Base-by-base conservation (phyloP, 2,797 vertebrate species). In the Oryzias sinensis region DNA sequence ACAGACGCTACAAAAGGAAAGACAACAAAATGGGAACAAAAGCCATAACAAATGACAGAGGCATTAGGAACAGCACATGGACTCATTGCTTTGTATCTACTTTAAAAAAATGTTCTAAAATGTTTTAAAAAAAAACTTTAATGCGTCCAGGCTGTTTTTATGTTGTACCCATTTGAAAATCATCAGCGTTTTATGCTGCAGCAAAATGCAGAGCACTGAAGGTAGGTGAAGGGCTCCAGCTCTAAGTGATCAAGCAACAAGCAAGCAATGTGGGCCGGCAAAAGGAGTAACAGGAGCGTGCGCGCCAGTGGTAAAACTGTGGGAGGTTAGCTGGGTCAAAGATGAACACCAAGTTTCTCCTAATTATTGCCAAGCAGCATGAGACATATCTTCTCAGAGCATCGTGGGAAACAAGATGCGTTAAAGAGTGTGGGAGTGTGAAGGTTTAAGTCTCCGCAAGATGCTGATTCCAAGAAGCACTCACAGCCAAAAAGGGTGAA, bases 351-450 rank as follows among this genome's bases (percentile, higher is more conserved):
- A 70, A 79, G 74, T 62, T 80, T 37, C 60, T 70, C 62, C 79
- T 87, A 85, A 87, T 90, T 86, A 90, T 64, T 72, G 47, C 18
- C 45, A 47, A 76, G 48, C 49, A 56, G 65, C 53, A 43, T 56
- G 56, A 79, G 58, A 47, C 57, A 43, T 33, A 66, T 65, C 57
- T 76, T 76, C 66, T 70, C 48, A 59, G 52, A 77, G 74, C 55
- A 63, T 65, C 47, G 49, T 17, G 41, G 68, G 49, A 82, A 79
- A 71, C 63, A 15, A 64, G 63, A 68, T 48, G 66, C 67, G 76
- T 71, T 65, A 33, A 44, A 24, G 20, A 58, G 72, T 68, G 76
- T 53, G 66, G 73, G 70, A 68, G 78, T 80, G 71, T 56, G 62
- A 80, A 79, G 71, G 52, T 80, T 80, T 62, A 68, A 49, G 69